A percentile compares a stretch with the other conserved stretches of the same genome.
Evolutionary conservation across 1,140 invertebrate genomes (phyloP).

Genomic region (Leptopilina boulardi): DNA sequence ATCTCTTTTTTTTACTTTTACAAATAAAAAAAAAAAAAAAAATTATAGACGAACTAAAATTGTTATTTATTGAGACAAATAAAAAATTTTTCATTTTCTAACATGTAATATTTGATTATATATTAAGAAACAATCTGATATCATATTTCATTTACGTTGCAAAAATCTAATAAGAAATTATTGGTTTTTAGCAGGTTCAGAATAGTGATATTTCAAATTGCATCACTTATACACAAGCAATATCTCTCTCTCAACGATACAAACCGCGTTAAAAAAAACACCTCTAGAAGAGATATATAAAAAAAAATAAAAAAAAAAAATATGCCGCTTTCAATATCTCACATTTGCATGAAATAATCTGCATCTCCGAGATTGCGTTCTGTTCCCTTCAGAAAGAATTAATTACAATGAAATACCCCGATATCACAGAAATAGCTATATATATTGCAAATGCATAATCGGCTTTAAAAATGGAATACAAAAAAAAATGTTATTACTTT

Average conservation of each 20-base stretch:
- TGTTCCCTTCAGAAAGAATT: neutral
- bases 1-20: neutral
- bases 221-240: constrained; percentile 8
- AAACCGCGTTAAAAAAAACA: neutral
- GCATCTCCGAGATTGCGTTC: constrained; percentile 24
- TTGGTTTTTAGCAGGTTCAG: neutral
- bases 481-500: constrained; percentile 17
- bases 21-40: neutral
- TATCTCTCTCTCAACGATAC: neutral
- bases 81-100: neutral
- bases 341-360: constrained; percentile 32
- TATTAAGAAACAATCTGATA: neutral
- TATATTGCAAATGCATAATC: constrained; percentile 25
- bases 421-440: neutral
- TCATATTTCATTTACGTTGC: neutral
- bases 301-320: constrained; percentile 20
- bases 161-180: constrained; percentile 10
- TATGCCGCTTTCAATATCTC: neutral
- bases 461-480: constrained; percentile 8
- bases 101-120: neutral
- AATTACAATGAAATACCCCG: neutral
- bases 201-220: constrained; percentile 1
- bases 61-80: neutral
- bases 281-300: neutral
- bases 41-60: neutral